Evolutionary conservation across 2,113 vertebrate species (phyloP), one percentile per base, ranked within the genome.

Genomic region (Cyprinodon variegatus): DNA sequence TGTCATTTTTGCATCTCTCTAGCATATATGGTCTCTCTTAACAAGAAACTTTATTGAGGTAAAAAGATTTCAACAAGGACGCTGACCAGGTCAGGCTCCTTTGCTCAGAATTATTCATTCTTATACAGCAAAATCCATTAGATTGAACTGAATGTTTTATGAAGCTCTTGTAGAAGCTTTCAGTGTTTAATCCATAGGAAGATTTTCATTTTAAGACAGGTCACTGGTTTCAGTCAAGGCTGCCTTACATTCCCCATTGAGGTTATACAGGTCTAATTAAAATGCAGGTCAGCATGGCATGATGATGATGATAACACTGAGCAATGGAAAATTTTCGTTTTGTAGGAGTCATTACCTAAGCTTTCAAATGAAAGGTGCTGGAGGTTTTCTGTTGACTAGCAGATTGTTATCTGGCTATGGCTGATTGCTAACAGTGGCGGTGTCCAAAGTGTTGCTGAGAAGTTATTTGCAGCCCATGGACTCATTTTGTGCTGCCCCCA

Each of bases 81-180:
- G 64, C 78, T 61, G 70, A 82, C 68, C 76, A 50, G 61, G 64
- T 15, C 14, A 66, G 20, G 50, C 1, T 37, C 70, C 53, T 20
- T 12, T 37, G 12, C 22, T 86, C 76, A 67, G 45, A 67, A 76
- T 73, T 73, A 81, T 86, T 88, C 81, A 86, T 77, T 76, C 11
- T 69, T 70, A 48, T 68, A 68, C 41, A 0, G 13, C 77, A 82
- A 86, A 84, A 87, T 46, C 76, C 71, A 88, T 84, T 86, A 84
- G 61, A 75, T 67, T 66, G 83, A 89, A 89, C 79, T 81, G 81
- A 69, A 84, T 86, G 88, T 91, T 90, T 91, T 83, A 91, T 90
- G 72, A 89, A 77, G 77, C 65, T 64, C 12, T 70, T 59, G 61
- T 65, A 77, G 76, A 80, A 76, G 61, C 3, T 20, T 50, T 60